Base-by-base conservation (phyloP, 2,113 vertebrate species). In the Dolichallabes microphthalmus region DNA sequence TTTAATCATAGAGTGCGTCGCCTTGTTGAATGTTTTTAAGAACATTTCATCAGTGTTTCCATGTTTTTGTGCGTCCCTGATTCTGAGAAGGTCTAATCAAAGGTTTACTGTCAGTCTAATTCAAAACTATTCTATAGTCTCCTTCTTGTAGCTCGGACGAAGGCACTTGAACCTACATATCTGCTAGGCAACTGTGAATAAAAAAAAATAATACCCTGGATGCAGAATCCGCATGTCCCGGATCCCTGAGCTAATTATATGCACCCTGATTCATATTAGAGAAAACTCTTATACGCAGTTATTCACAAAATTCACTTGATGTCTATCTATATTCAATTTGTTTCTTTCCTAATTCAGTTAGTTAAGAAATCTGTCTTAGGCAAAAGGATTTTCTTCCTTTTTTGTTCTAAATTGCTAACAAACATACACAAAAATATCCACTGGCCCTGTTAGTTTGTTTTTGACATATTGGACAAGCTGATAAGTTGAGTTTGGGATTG, bases 401-500 rank as follows among this genome's bases (percentile, higher is more conserved):
- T 20, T 74, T 52, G 8, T 53, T 30, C 10, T 82, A 32, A 66
- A 82, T 53, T n/a, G 15, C 15, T 66, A 45, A 25, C 30, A 22
- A 10, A 68, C 10, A 27, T n/a, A n/a, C 2, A 64, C 63, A 68
- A 1, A 19, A 0, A 15, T 53, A 30, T 69, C 10, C 55, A 27
- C n/a, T 8, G 35, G 20, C 10, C 27, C 35, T 55, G 22, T 83
- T 58, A 57, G 20, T 57, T 86, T 85, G 63, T 64, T 79, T 87
- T 10, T 86, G 86, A 88, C 75, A 12, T 87, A 88, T 87, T 60
- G 86, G 80, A 76, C 89, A 93, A 91, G 92, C 91, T 91, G 90
- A 94, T 94, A 93, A 95, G 90, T 85, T 82, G 55, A 85, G 90
- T 88, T 35, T 88, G 89, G 86, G 80, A 80, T 85, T 69, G 80